phyloP scores from a whole-genome alignment of 2,888 invertebrate species.

The Callyntrura guangdongensis region DNA sequence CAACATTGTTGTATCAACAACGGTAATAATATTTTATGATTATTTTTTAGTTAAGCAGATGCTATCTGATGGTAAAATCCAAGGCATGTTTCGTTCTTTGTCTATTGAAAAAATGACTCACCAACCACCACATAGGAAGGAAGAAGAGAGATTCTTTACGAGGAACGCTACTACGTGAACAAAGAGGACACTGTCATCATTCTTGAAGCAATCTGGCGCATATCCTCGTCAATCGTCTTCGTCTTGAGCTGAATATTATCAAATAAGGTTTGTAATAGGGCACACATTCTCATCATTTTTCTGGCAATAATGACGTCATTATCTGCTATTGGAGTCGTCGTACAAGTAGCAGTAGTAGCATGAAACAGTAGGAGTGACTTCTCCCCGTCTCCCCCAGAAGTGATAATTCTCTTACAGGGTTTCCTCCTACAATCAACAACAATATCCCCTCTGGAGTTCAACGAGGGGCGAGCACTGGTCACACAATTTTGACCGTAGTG shows the following conservation, averaged over 20 bases:
- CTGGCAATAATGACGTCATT: constrained; percentile 16
- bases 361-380: constrained; percentile 16
- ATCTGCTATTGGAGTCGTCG: not conserved
- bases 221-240: constrained; percentile 35
- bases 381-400: not conserved
- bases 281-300: constrained; percentile 65
- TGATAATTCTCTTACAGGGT: constrained; percentile 45
- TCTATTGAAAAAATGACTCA: constrained; percentile 45
- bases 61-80: constrained; percentile 83
- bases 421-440: constrained; percentile 16
- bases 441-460: not conserved
- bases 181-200: constrained; percentile 50
- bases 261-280: constrained; percentile 61
- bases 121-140: constrained; percentile 55
- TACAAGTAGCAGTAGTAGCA: not conserved
- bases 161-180: constrained; percentile 74
- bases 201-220: constrained; percentile 7
- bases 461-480: constrained; percentile 27
- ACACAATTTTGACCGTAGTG: constrained; percentile 24
- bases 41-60: constrained; percentile 50
- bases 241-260: constrained; percentile 63
- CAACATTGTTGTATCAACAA: constrained; percentile 31
- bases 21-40: constrained; percentile 7
- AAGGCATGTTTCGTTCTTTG: constrained; percentile 78
- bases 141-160: constrained; percentile 51